Evolutionary conservation across 2,888 invertebrate species (phyloP), one percentile per base, ranked within the genome.

Genomic region (Ectobius pallidus): DNA sequence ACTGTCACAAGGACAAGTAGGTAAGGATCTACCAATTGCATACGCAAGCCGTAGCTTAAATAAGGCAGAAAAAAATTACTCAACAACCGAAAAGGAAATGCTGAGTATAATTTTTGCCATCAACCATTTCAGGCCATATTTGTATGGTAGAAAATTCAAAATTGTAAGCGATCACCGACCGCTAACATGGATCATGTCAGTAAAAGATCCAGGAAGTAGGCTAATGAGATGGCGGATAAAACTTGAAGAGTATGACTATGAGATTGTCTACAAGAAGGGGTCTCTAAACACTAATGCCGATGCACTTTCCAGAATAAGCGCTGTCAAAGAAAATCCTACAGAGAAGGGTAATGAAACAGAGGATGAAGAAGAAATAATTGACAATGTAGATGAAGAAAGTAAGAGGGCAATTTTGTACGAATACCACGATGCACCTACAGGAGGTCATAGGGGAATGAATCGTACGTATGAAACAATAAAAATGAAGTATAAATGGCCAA

Each of bases 121-220:
- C 1, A 76, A 78, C 63, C 77, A 79, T 72, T 80, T 79, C 52
- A 58, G 78, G 39, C 79, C 78, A 0, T 80, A 80, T 70, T n/a
- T 81, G 3, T 79, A 76, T 62, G 80, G 80, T 0, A 49, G 75
- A 72, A 77, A 74, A 55, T 80, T 81, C 61, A 73, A 63, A 22
- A 77, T 81, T 14, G 73, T 78, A 1, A 81, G 80, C 0, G 80
- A 81, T 71, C 80, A 81, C n/a, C n/a, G n/a, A n/a, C n/a, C 49
- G 3, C n/a, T 46, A 18, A 49, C n/a, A 2, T 49, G 49, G 49
- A 49, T 49, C 7, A 18, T 49, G 18, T 20, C 18, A 7, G 18
- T 49, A 18, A 49, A 49, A 20, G 49, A 49, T n/a, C n/a, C n/a
- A n/a, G n/a, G n/a, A n/a, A n/a, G n/a, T n/a, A n/a, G n/a, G n/a